Evolutionary conservation across 2,797 vertebrate species (phyloP).

Genomic region (Poecilia picta): DNA sequence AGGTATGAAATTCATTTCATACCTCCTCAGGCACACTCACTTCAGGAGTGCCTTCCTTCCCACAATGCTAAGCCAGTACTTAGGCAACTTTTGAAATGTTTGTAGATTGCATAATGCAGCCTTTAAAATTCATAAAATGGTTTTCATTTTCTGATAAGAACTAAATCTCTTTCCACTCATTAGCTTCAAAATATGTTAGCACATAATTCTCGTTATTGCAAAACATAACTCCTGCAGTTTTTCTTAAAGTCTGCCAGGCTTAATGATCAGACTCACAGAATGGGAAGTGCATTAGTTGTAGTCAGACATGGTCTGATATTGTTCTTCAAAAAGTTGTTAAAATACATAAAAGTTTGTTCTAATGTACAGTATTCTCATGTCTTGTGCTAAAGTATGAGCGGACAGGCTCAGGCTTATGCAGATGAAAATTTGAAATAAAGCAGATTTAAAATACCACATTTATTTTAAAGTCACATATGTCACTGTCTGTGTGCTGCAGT

Average conservation of each 20-base stretch:
- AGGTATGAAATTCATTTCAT: slow-evolving; percentile 99
- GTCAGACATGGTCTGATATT: neutral
- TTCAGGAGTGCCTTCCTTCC: slow-evolving; percentile 60
- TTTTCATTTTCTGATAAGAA: slow-evolving; percentile 2
- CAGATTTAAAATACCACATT: slow-evolving; percentile 18
- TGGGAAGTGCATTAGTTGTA: neutral
- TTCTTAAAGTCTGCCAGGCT: neutral
- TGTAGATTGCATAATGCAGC: slow-evolving; percentile 29
- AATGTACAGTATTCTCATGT: slow-evolving; percentile 10
- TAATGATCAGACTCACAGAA: neutral
- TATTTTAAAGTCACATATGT: slow-evolving; percentile 8
- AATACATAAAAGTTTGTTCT: neutral
- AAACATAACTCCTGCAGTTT: neutral
- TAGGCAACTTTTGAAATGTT: slow-evolving; percentile 67
- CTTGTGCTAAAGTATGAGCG: slow-evolving; percentile 13
- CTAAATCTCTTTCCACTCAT: neutral
- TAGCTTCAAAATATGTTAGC: neutral
- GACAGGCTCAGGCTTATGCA: slow-evolving; percentile 31
- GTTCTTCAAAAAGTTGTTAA: neutral
- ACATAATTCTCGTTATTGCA: neutral
- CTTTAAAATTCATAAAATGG: slow-evolving; percentile 9
- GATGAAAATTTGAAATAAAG: slow-evolving; percentile 33
- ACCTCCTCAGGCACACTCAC: slow-evolving; percentile 94
- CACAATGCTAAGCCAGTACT: slow-evolving; percentile 58
- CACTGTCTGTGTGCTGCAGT: neutral